These are phyloP conservation scores for Myiagra hebetior DNA, from an alignment of 2,113 vertebrate genomes.

Conservation along the genomic window DNA sequence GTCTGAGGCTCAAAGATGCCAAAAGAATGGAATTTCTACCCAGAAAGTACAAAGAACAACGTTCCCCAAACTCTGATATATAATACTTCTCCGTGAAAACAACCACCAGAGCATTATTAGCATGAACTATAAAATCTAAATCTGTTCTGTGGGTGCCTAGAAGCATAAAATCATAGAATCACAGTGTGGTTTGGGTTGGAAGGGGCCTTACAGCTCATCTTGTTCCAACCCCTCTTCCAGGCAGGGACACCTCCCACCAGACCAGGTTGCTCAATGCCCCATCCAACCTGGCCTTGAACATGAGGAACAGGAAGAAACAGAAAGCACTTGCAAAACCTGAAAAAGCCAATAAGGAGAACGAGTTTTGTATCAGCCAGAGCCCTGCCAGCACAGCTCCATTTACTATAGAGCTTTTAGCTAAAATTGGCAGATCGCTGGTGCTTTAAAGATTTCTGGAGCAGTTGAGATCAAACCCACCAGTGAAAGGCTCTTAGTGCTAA, in stretches of 20 bases:
- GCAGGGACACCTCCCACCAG: neutral
- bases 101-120: neutral
- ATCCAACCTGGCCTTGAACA: neutral
- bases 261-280: neutral
- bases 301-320: neutral
- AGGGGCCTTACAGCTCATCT: neutral
- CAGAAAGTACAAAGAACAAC: slow-evolving; percentile 1
- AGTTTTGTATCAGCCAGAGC: neutral
- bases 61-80: neutral
- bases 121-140: neutral
- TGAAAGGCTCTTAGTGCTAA: neutral
- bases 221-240: neutral
- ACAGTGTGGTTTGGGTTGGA: neutral
- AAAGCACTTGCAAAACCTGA: neutral
- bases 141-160: neutral
- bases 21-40: slow-evolving; percentile 24
- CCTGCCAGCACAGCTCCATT: neutral
- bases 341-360: neutral
- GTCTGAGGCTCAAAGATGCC: slow-evolving; percentile 40
- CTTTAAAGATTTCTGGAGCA: neutral
- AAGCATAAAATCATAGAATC: neutral
- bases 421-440: neutral
- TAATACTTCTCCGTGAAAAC: neutral
- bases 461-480: neutral
- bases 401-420: neutral